Evolutionary conservation across 2,888 invertebrate species (phyloP).

Genomic region (Chloroclystis v-ata): DNA sequence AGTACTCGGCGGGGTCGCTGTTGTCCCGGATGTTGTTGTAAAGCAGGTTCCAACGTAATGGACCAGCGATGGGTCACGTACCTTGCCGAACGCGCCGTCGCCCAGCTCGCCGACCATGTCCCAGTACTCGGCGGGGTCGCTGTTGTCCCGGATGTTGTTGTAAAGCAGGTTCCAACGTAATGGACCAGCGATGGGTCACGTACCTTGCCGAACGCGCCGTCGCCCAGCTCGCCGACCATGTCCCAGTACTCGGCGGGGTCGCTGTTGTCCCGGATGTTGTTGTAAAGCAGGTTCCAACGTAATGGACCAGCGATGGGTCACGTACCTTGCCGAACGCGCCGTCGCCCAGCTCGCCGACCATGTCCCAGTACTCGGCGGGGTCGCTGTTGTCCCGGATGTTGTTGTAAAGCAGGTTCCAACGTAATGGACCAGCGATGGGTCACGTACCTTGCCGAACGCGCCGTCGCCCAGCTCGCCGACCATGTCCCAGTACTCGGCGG

Average conservation of each 20-base stretch:
- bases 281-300: slow-evolving; percentile 92
- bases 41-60: slow-evolving; percentile 90
- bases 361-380: slow-evolving; percentile 96
- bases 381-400: slow-evolving; percentile 96
- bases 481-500: too few species aligned
- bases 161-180: slow-evolving; percentile 92
- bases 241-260: slow-evolving; percentile 97
- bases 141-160: slow-evolving; percentile 95
- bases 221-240: slow-evolving; percentile 97
- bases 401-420: slow-evolving; percentile 92
- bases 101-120: slow-evolving; percentile 98
- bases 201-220: slow-evolving; percentile 94
- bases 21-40: slow-evolving; percentile 97
- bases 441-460: slow-evolving; percentile 87
- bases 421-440: too few species aligned
- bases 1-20: slow-evolving; percentile 92
- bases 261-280: slow-evolving; percentile 94
- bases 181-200: too few species aligned
- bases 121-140: slow-evolving; percentile 95
- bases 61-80: slow-evolving; percentile 12
- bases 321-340: slow-evolving; percentile 92
- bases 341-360: slow-evolving; percentile 98
- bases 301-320: too few species aligned
- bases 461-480: slow-evolving; percentile 99
- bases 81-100: slow-evolving; percentile 96